Evolutionary conservation across 37 sponge, comb jelly and placozoan genomes (phyloP), one percentile per base, ranked within the genome.

Genomic region (Tethya wilhelma): DNA sequence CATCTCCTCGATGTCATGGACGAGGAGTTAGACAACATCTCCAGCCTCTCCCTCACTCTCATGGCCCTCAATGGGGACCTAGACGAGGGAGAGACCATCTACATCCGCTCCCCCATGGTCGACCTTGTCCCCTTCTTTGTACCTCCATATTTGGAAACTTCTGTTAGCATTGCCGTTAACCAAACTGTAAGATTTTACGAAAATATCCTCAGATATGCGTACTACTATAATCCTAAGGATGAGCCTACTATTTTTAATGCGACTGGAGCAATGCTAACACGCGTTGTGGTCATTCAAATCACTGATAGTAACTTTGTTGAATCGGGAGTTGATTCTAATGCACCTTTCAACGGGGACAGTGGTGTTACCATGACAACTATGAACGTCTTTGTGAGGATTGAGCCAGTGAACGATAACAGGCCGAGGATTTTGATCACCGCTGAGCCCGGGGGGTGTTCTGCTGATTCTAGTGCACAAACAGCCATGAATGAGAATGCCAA

Each of bases 11-110:
- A 26, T 22, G 22, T 84, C 23, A 84, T 68, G 53, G 85, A 84
- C 28, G 85, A 84, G 38, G 85, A 84, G 39, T 39, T 34, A 20
- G 26, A 84, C 56, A 76, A 84, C 34, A 76, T 84, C 34, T 84
- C 85, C 4, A 68, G 85, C 40, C 56, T 84, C 22, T 34, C 29
- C 36, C 36, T 75, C 6, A 25, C 46, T 2, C 77, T 84, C 1
- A 39, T 56, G 12, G 53, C 85, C 23, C 32, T 63, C 23, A 84
- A 84, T 67, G 85, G 85, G 34, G 19, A 37, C 3, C 59, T 84
- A 8, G 85, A 84, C 39, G 38, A 57, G 22, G 29, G 20, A n/a
- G 85, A 84, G 2, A 25, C 56, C 26, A 46, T 84, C 4, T 84
- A 69, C 38, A 34, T 75, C 0, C 74, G 75, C 17, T 34, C 85